These are phyloP conservation scores for Drosophila auraria DNA, from an alignment of 1,140 invertebrate genomes.

Conservation along the genomic window DNA sequence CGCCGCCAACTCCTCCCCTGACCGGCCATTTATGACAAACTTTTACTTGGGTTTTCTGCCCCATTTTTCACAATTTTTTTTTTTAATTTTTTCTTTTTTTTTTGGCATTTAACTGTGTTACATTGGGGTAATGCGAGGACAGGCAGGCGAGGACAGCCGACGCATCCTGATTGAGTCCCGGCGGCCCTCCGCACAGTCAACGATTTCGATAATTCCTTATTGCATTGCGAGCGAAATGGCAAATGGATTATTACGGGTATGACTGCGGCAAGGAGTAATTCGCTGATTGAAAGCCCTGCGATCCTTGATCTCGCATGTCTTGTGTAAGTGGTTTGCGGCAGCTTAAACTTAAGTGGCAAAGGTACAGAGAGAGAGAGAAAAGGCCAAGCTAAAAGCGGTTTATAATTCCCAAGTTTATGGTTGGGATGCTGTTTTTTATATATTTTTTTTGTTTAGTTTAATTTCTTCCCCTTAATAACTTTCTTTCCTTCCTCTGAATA, in stretches of 20 bases:
- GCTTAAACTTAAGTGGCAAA: neutral
- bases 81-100: conserved; percentile 18
- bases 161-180: conserved; percentile 55
- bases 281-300: conserved; percentile 5
- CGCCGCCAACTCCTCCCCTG: conserved; percentile 2
- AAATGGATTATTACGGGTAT: conserved; percentile 35
- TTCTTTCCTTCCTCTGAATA: neutral
- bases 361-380: neutral
- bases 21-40: conserved; percentile 62
- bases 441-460: too few relatives aligned
- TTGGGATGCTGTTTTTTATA: neutral
- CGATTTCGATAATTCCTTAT: conserved; percentile 69
- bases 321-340: conserved; percentile 1
- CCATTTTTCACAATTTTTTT: conserved; percentile 43
- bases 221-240: conserved; percentile 43
- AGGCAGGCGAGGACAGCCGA: conserved; percentile 36
- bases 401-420: neutral
- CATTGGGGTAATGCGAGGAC: conserved; percentile 56
- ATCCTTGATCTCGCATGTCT: conserved; percentile 14
- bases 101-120: conserved; percentile 64
- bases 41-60: conserved; percentile 26
- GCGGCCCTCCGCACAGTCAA: neutral
- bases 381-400: too few relatives aligned
- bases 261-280: conserved; percentile 22
- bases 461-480: too few relatives aligned